These are phyloP conservation scores for Apotomis betuletana DNA, from an alignment of 2,888 invertebrate species.

Conservation along the genomic window DNA sequence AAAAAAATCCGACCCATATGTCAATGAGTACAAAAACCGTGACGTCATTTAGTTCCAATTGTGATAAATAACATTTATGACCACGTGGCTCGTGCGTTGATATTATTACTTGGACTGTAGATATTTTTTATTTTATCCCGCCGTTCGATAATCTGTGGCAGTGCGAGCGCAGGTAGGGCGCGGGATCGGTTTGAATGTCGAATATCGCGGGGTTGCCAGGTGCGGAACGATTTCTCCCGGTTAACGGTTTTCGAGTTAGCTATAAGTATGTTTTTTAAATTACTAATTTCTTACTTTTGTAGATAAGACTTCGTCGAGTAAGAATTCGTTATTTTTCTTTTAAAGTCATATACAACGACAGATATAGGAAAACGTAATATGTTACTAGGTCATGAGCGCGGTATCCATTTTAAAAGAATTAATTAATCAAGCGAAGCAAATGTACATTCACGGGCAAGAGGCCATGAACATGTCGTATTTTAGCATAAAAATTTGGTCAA, in stretches of 20 bases:
- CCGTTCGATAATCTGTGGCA: constrained; percentile 59
- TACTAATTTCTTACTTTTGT: too few relatives aligned
- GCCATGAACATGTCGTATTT: too few relatives aligned
- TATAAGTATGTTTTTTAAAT: background rate
- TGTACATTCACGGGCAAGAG: too few relatives aligned
- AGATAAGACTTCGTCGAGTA: too few relatives aligned
- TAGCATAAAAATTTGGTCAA: too few relatives aligned
- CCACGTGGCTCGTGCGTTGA: constrained; percentile 59
- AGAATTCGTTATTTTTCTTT: too few relatives aligned
- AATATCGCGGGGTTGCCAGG: constrained; percentile 63
- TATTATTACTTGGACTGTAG: constrained; percentile 35
- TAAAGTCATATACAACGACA: too few relatives aligned
- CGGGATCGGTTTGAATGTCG: constrained; percentile 74
- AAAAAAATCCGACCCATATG: constrained; percentile 41
- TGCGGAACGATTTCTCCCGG: constrained; percentile 6
- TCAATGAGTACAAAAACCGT: constrained; percentile 43
- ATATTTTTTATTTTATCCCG: constrained; percentile 43
- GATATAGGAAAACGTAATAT: too few relatives aligned
- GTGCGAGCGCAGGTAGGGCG: constrained; percentile 68
- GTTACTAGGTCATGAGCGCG: too few relatives aligned
- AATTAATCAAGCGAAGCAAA: too few relatives aligned
- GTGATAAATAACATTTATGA: constrained; percentile 52
- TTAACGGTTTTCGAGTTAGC: constrained; percentile 30
- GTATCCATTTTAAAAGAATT: too few relatives aligned
- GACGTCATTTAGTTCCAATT: constrained; percentile 52